Base-by-base conservation (phyloP, 2,888 invertebrate species). In the Agrochola lychnidis region DNA sequence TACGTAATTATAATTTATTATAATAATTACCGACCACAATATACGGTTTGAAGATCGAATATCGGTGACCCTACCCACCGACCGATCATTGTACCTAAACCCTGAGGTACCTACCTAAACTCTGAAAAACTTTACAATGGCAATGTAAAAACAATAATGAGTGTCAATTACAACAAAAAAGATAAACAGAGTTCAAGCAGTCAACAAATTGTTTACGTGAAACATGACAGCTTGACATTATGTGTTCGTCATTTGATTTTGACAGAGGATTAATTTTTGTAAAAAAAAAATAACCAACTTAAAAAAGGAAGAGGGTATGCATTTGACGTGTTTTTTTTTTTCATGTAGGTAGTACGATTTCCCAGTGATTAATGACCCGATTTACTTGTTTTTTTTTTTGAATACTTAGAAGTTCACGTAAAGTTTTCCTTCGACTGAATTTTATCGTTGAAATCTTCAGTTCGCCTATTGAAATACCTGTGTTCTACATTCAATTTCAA, bases 61-160 rank as follows among this genome's bases (percentile, higher is more conserved):
- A 64, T 48, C 14, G 16, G 25, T 73, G 48, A 51, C 51, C 12
- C 16, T 74, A 36, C 30, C 22, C 4, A 40, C 19, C 25, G 10
- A 66, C 10, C 53, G 40, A n/a, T 14, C 36, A 40, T 40, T 30
- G n/a, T n/a, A 68, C 36, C 36, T 10, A 16, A 51, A 16, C 51
- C 36, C n/a, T 53, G n/a, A 36, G 36, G 30, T 40, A 36, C 36
- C 4, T 36, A 36, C 36, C 36, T 36, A 36, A 61, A 40, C 14
- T 3, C 16, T n/a, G 14, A 79, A 77, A 79, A 73, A 70, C 5
- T n/a, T 16, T 45, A 79, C 79, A 79, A 79, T 79, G 45, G 69
- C 40, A 16, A 56, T 25, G 22, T 69, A 69, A 70, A 79, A 79
- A 74, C 68, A 73, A 59, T 45, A 66, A 59, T 25, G 57, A 68